Evolutionary conservation across 2,797 vertebrate species (phyloP), one percentile per base, ranked within the genome.

Genomic region (Dendrocincla tyrannina): DNA sequence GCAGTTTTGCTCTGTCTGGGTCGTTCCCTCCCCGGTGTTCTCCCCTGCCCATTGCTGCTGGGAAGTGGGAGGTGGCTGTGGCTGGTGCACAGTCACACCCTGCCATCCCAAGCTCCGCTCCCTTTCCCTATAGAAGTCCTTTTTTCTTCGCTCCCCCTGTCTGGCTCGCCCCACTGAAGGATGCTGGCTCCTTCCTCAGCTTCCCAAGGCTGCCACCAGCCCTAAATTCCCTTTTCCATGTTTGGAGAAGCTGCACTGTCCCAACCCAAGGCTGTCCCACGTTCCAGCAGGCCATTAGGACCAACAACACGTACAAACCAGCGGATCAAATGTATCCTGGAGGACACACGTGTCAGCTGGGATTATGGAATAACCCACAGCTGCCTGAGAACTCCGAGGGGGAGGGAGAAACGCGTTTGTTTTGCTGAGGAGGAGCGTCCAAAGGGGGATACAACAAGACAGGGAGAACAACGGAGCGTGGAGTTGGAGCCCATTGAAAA

Each of bases 1-100:
- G 64, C 68, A 83, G 82, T 70, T 80, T 88, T 87, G 72, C 72
- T 89, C 70, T 89, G 69, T 93, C 68, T 93, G 81, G 63, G 50
- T 73, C 68, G 9, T 78, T 93, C 93, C 75, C 60, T 70, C 64
- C n/a, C 5, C 42, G 4, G 35, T 13, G 35, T 27, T 92, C 70
- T 76, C 75, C 85, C 58, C 41, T 42, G 41, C 41, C 41, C 41
- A 8, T 42, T 42, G 17, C 17, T 42, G 17, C 16, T 42, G 78
- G 76, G 95, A 91, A 25, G 53, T n/a, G 86, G 41, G 91, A 50
- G 84, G 7, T 70, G 91, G 63, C 49, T 80, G 78, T 22, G 60
- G 50, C 53, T 35, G 35, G 81, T 28, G 84, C 33, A 77, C 1
- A 1, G 37, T 70, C 67, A 78, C 75, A 72, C 9, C n/a, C 81